Base-by-base conservation (phyloP, 2,888 invertebrate species). In the Caenorhabditis doughertyi region DNA sequence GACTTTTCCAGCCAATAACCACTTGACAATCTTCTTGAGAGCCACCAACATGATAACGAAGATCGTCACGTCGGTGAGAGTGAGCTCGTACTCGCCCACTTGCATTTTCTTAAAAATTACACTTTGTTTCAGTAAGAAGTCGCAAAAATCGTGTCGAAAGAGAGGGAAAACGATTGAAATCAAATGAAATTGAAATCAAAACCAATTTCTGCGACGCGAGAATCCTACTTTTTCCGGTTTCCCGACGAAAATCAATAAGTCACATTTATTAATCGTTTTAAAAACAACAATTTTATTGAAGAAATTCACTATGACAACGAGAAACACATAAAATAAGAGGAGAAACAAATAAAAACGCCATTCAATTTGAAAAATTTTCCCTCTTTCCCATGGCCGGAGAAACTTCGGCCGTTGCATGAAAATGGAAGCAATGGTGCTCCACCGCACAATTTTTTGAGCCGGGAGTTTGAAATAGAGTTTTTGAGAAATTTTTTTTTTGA, bases 11-110 rank as follows among this genome's bases (percentile, higher is more conserved):
- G 39, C 32, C 5, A 64, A 21, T 16, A 71, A 2, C 47, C 29
- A 65, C 5, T 47, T 35, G 21, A 58, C 25, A 27, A 55, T n/a
- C 32, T 55, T 62, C 29, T 70, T 79, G 11, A 79, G 35, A 70
- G 47, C 60, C 44, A 70, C 56, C 3, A 71, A 21, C 44, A 55
- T 18, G 18, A 70, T n/a, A 13, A 74, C 47, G 9, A 72, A 51
- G 8, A 72, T 13, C 2, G 62, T 23, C 18, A 77, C 64, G 42
- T 81, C 81, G 35, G 42, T 60, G 49, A 65, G 4, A 2, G 70
- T 64, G 27, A 76, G 39, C 42, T 81, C 81, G 21, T 72, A 77
- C 18, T 64, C 67, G 44, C 76, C 77, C 9, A 77, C 32, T 60
- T 72, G 39, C 71, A 81, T 70, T 64, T 47, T 55, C 62, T 77